phyloP scores from a whole-genome alignment of 2,797 vertebrate species.

The Ciconia nigra region DNA sequence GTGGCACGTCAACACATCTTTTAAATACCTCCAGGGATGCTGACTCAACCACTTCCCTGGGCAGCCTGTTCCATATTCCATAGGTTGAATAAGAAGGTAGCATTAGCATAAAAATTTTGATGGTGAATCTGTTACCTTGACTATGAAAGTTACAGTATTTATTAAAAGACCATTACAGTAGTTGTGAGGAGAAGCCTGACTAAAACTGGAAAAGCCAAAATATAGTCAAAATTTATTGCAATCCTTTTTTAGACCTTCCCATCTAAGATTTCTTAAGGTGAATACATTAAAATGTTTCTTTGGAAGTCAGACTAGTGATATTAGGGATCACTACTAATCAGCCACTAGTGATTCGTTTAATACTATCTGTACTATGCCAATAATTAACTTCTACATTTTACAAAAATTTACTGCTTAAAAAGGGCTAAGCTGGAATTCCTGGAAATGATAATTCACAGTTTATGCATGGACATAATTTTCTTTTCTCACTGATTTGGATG shows the following conservation, averaged over 20 bases:
- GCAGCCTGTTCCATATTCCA: neutral
- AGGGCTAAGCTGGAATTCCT: neutral
- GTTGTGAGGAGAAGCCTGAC: neutral
- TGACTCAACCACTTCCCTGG: neutral
- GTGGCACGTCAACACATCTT: rapidly evolving
- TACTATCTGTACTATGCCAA: neutral
- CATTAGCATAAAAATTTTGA: neutral
- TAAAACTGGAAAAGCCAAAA: neutral
- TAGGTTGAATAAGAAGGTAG: neutral
- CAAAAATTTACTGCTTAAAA: neutral
- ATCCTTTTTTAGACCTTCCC: neutral
- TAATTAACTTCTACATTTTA: neutral
- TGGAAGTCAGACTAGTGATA: neutral
- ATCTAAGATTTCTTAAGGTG: neutral
- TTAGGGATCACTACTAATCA: neutral
- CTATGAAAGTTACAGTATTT: neutral
- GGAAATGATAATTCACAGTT: neutral
- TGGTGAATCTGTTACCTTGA: neutral
- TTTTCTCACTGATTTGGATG: neutral
- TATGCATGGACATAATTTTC: neutral
- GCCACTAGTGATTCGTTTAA: neutral
- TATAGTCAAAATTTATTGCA: neutral
- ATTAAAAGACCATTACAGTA: neutral
- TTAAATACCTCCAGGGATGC: neutral
- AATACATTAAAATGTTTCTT: neutral